phyloP scores from a whole-genome alignment of 2,797 vertebrate genomes.

The Sebastes flavidus region DNA sequence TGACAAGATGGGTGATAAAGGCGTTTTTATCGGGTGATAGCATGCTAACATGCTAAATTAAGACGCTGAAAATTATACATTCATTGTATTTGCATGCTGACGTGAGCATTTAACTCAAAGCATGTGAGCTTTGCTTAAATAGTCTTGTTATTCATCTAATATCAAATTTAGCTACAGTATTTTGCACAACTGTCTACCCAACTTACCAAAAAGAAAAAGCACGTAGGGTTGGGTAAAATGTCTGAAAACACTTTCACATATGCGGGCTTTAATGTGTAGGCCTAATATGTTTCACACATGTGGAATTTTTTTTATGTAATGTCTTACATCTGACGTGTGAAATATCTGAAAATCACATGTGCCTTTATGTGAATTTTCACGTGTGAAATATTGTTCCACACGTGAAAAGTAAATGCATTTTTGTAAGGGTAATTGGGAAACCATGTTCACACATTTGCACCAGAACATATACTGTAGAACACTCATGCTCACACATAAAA shows the following conservation, averaged over 20 bases:
- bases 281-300: not conserved
- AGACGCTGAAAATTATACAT: not conserved
- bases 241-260: not conserved
- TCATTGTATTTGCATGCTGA: no score
- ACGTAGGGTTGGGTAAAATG: not conserved
- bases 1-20: not conserved
- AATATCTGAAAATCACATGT: not conserved
- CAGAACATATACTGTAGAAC: not conserved
- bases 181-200: not conserved
- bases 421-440: not conserved
- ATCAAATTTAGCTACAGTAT: not conserved
- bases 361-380: not conserved
- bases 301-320: no score
- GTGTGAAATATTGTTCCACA: not conserved
- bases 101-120: not conserved
- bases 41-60: not conserved
- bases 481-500: not conserved
- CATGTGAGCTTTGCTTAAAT: not conserved
- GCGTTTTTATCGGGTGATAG: not conserved
- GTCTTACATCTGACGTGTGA: no score
- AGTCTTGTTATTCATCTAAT: not conserved
- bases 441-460: not conserved
- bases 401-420: not conserved
- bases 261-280: not conserved
- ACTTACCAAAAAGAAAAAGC: not conserved